Base-by-base conservation (phyloP, 2,113 vertebrate species). In the Phrynosoma platyrhinos region DNA sequence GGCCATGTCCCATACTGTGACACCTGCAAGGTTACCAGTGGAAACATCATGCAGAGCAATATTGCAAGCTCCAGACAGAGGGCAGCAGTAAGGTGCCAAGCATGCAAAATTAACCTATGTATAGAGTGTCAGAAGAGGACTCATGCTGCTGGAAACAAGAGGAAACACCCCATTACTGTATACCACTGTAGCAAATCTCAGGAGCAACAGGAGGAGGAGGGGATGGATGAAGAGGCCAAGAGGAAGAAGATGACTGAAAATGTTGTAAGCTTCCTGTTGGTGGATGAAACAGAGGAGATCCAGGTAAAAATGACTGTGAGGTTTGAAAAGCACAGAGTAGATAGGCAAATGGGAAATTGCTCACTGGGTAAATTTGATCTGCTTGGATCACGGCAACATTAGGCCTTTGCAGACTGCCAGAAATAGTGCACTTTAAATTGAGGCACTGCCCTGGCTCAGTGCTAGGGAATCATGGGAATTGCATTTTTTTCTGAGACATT, bases 221-320 rank as follows among this genome's bases (percentile, higher is more conserved):
- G 90, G 2, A 95, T 97, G 94, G 96, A 97, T 66, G 98, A 98
- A 83, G 98, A 98, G 92, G 93, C 96, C 27, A 96, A 95, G 89
- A 98, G 96, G 89, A 98, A 96, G 83, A 98, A 96, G 94, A 97
- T 98, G 96, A 96, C 98, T 36, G 98, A 99, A 93, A 97, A 96
- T 72, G 98, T 98, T 92, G 93, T 95, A 95, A 99, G 98, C 96
- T 99, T 99, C 90, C 97, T 99, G 36, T 93, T 99, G 64, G 99
- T 99, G 93, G 98, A 99, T 90, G 98, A 99, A 94, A 98, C 97
- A 52, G 99, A 99, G 91, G 98, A 98, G 91, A 98, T 99, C 97
- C 98, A 99, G 98, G 99, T 99, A 95, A 95, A 94, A 87, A 47
- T 25, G 91, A 10, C 23, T 82, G 32, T 83, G 32, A 8, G 16